Conservation (phyloP, 2,113 vertebrate genomes). For the Australoheros scitulus region DNA sequence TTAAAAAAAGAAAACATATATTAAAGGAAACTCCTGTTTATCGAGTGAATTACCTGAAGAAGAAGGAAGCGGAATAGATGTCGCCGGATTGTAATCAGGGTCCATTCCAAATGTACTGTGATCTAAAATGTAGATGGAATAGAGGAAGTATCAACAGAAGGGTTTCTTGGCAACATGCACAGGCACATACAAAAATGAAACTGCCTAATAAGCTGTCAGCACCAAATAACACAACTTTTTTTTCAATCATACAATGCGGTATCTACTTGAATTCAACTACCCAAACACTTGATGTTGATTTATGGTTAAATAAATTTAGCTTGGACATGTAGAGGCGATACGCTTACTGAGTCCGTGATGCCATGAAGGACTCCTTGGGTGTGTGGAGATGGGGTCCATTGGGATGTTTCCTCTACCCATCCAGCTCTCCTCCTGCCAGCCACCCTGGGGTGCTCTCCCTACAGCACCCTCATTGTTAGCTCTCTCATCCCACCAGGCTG, state of each 20-base stretch:
- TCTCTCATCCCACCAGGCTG: slow-evolving; percentile 14
- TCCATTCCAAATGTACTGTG: slow-evolving; percentile 43
- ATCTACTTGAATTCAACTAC: neutral
- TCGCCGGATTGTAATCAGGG: neutral
- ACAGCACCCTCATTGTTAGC: neutral
- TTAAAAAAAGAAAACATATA: no score
- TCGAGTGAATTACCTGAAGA: slow-evolving; percentile 52
- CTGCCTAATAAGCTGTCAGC: neutral
- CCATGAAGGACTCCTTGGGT: slow-evolving; percentile 14
- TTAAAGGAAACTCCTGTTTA: neutral
- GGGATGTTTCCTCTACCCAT: slow-evolving; percentile 59
- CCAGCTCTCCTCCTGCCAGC: slow-evolving; percentile 60
- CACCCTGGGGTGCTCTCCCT: slow-evolving; percentile 25
- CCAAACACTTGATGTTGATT: neutral
- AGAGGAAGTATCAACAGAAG: slow-evolving; percentile 8
- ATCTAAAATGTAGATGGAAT: slow-evolving; percentile 31
- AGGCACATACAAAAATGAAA: neutral
- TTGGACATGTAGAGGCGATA: neutral
- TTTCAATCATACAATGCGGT: neutral
- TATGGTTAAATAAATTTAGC: neutral
- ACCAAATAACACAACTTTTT: neutral
- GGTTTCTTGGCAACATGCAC: slow-evolving; percentile 47
- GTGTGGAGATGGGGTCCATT: slow-evolving; percentile 53
- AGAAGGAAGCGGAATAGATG: slow-evolving; percentile 13
- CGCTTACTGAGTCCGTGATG: slow-evolving; percentile 57